Evolutionary conservation across 2,797 vertebrate genomes (phyloP).

Genomic region (Parauchenoglanis punctatus): DNA sequence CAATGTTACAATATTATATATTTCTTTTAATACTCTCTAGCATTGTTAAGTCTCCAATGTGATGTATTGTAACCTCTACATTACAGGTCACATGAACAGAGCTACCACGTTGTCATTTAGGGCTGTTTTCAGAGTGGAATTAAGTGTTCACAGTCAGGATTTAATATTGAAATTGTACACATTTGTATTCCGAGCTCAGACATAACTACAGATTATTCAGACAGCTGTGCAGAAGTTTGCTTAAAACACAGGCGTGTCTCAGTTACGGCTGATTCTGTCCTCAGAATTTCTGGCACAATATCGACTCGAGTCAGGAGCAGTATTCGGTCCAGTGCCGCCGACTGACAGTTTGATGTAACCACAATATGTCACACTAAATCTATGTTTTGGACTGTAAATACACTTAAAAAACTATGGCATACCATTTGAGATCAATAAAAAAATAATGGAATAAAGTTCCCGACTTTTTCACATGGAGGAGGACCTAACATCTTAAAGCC

Average conservation of each 20-base stretch:
- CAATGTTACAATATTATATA: neutral
- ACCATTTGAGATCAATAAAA: neutral
- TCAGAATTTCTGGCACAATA: neutral
- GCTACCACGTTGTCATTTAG: neutral
- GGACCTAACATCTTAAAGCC: neutral
- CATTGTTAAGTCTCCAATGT: neutral
- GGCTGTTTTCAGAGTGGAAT: neutral
- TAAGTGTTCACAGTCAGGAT: neutral
- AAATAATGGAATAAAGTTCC: neutral
- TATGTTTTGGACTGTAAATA: neutral
- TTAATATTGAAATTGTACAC: neutral
- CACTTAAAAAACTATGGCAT: neutral
- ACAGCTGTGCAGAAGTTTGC: neutral
- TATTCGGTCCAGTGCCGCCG: neutral
- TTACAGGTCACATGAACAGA: neutral
- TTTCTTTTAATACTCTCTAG: neutral
- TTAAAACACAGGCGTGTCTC: neutral
- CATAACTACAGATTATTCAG: neutral
- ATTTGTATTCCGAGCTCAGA: constrained; percentile 1
- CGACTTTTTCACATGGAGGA: neutral
- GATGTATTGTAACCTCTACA: too few species aligned
- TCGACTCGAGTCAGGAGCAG: neutral
- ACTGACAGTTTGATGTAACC: neutral
- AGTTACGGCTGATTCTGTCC: neutral
- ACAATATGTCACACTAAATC: neutral